Conservation (phyloP, 2,888 invertebrate genomes). For the Labia minor region DNA sequence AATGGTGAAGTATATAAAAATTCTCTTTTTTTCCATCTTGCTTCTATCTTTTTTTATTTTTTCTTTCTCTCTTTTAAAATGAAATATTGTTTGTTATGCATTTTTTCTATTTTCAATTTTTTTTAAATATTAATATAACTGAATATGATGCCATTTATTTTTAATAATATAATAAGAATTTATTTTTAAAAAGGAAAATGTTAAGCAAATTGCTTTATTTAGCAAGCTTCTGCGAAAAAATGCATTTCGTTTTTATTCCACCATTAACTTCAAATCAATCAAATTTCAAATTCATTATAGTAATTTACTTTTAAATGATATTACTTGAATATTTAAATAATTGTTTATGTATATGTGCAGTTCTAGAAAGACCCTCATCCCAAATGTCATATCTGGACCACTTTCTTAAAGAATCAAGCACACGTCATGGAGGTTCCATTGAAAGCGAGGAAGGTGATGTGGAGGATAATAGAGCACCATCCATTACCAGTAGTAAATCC, state of each 20-base stretch:
- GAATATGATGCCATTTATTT: background rate
- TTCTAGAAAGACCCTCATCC: constrained; percentile 78
- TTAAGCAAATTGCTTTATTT: constrained; percentile 1
- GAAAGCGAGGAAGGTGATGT: constrained; percentile 63
- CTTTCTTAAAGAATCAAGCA: constrained; percentile 63
- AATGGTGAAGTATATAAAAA: background rate
- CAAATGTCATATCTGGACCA: constrained; percentile 87
- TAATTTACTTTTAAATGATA: constrained; percentile 39
- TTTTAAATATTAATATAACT: background rate
- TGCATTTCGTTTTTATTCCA: constrained; percentile 28
- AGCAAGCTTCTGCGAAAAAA: background rate
- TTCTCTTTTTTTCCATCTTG: background rate
- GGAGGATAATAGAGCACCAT: constrained; percentile 64
- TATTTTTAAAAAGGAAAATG: background rate
- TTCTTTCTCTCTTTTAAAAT: background rate
- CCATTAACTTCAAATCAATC: constrained; percentile 46
- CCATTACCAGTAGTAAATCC: constrained; percentile 71
- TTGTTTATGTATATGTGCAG: constrained; percentile 47
- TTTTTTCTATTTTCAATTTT: background rate
- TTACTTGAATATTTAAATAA: constrained; percentile 16
- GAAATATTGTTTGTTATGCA: background rate
- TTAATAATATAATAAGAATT: background rate
- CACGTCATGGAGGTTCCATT: constrained; percentile 44
- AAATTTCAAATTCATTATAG: constrained; percentile 39
- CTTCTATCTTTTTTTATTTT: background rate